phyloP scores from a whole-genome alignment of 2,113 vertebrate species.

The Nesoenas mayeri region DNA sequence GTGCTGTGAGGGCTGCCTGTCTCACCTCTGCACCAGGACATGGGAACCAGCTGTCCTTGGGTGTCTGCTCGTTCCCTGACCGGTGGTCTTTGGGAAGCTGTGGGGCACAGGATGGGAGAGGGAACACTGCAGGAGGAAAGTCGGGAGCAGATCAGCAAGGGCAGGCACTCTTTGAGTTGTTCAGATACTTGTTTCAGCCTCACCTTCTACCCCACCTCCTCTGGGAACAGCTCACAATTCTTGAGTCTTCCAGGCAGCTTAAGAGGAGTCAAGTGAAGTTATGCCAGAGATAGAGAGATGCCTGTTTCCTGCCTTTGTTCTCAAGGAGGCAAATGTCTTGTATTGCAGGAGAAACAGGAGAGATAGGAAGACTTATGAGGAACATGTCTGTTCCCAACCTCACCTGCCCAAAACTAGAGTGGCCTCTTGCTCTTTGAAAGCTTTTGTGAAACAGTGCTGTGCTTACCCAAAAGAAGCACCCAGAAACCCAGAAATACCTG shows the following conservation, averaged over 20 bases:
- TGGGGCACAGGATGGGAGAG: neutral
- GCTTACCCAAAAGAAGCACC: neutral
- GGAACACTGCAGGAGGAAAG: rapidly evolving
- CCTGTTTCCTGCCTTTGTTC: neutral
- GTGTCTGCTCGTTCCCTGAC: neutral
- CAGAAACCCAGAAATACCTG: neutral
- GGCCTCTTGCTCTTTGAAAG: neutral
- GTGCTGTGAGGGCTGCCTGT: neutral
- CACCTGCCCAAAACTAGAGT: rapidly evolving
- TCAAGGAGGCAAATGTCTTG: neutral
- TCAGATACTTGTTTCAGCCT: neutral
- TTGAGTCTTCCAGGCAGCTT: neutral
- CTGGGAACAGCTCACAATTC: rapidly evolving
- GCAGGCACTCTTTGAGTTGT: neutral
- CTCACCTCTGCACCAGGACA: neutral
- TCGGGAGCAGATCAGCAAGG: neutral
- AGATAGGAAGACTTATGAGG: neutral
- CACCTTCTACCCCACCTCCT: neutral
- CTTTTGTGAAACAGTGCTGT: neutral
- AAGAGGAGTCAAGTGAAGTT: neutral
- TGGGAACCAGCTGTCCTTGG: neutral
- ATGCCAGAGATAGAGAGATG: neutral
- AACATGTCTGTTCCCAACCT: neutral
- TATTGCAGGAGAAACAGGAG: neutral
- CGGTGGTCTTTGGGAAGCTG: neutral